phyloP scores from a whole-genome alignment of 2,797 vertebrate genomes.

The Numenius phaeopus region DNA sequence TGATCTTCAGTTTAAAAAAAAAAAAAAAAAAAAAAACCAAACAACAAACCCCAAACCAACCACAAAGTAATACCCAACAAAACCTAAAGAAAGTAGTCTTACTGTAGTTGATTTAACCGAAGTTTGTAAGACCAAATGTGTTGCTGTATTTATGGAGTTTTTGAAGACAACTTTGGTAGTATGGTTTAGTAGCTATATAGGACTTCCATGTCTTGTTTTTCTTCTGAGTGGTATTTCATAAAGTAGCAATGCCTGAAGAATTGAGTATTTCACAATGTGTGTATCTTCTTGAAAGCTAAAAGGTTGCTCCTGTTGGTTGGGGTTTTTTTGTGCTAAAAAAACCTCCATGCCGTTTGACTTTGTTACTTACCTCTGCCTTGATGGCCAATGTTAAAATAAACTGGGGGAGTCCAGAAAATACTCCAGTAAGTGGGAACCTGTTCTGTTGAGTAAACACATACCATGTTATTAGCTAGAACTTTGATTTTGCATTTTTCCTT shows the following conservation, averaged over 20 bases:
- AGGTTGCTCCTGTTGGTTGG: accelerated
- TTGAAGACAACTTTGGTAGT: neutral
- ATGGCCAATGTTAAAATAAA: neutral
- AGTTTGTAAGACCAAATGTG: accelerated
- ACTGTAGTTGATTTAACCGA: neutral
- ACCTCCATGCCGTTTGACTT: neutral
- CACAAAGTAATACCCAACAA: accelerated
- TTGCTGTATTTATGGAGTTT: accelerated
- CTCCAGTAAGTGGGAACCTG: accelerated
- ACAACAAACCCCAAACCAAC: too few species aligned
- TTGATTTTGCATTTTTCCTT: accelerated
- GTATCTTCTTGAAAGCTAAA: neutral
- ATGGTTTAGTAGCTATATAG: accelerated
- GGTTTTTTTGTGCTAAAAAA: neutral
- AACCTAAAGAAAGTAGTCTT: accelerated
- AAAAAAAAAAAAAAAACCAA: too few species aligned
- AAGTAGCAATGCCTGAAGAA: neutral
- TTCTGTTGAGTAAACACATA: neutral
- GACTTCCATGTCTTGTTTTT: accelerated
- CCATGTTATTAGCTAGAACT: accelerated
- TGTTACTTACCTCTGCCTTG: neutral
- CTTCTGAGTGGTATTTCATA: accelerated
- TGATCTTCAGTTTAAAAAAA: neutral
- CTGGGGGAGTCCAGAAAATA: accelerated
- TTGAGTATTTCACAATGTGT: neutral